These are phyloP conservation scores for Prenolepis imparis DNA, from an alignment of 2,888 invertebrate species.

Conservation along the genomic window DNA sequence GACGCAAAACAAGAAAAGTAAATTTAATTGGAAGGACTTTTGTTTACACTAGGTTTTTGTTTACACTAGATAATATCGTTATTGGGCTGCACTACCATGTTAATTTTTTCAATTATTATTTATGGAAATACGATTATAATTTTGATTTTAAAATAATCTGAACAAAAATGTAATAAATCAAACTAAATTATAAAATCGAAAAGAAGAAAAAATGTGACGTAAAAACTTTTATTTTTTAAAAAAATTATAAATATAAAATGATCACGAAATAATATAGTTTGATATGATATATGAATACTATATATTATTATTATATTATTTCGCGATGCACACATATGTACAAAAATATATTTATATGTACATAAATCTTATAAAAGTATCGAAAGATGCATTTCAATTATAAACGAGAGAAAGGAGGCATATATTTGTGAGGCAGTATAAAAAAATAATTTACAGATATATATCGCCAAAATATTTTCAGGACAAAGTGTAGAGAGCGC, in stretches of 20 bases:
- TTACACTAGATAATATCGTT: background rate
- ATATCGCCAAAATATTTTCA: background rate
- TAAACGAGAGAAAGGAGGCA: background rate
- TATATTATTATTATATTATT: no score
- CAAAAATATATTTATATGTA: no score
- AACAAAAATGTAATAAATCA: no score
- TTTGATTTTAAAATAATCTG: no score
- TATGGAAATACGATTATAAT: no score
- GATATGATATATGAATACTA: no score
- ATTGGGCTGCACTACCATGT: background rate
- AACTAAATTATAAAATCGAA: no score
- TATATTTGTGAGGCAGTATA: background rate
- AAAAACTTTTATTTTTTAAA: no score
- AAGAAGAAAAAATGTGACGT: no score
- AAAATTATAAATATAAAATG: no score
- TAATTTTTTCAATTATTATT: background rate
- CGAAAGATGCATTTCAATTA: background rate
- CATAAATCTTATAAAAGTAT: background rate
- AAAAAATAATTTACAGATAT: background rate
- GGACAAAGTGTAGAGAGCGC: conserved; percentile 26
- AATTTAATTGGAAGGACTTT: background rate
- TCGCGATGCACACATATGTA: no score
- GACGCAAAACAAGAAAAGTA: background rate
- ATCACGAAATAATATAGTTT: no score
- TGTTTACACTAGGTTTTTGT: background rate